Conservation (phyloP, 2,797 vertebrate genomes). For the Podargus strigoides region DNA sequence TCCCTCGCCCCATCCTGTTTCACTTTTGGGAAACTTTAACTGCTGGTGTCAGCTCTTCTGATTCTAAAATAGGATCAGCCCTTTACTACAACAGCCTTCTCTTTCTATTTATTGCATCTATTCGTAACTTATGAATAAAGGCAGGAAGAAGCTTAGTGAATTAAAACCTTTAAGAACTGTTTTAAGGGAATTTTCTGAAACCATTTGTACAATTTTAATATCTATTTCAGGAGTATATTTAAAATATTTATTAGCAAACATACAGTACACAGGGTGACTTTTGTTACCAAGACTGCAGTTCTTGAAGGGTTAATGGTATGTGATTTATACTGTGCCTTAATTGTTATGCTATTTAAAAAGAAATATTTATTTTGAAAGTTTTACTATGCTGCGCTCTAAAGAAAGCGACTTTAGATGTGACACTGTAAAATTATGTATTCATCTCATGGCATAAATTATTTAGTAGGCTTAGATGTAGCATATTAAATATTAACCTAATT, state of each 20-base stretch:
- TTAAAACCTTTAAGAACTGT: conserved; percentile 76
- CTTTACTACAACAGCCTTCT: conserved; percentile 77
- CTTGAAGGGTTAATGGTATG: conserved; percentile 80
- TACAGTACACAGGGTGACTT: conserved; percentile 67
- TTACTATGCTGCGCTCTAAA: conserved; percentile 92
- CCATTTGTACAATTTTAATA: conserved; percentile 77
- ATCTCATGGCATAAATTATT: conserved; percentile 99
- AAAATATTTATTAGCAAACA: conserved; percentile 80
- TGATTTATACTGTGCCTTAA: conserved; percentile 95
- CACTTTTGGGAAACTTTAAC: conserved; percentile 88
- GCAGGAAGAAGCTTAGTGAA: conserved; percentile 75
- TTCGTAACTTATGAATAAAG: conserved; percentile 76
- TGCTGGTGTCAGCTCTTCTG: conserved; percentile 92
- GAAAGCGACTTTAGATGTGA: conserved; percentile 91
- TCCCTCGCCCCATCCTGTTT: conserved; percentile 84
- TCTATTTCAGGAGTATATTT: conserved; percentile 80
- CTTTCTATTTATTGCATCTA: conserved; percentile 83
- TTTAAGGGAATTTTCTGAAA: conserved; percentile 73
- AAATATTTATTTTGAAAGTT: conserved; percentile 99
- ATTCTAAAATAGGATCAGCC: conserved; percentile 85
- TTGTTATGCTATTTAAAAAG: conserved; percentile 94
- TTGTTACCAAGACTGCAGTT: conserved; percentile 76
- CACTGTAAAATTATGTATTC: conserved; percentile 99
- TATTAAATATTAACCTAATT: conserved; percentile 94
- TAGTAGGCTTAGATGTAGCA: conserved; percentile 92